Percentiles rank a stretch among this genome's conserved stretches.
These are phyloP conservation scores for Australoheros facetus DNA, from an alignment of 2,797 vertebrate genomes.

Conservation along the genomic window DNA sequence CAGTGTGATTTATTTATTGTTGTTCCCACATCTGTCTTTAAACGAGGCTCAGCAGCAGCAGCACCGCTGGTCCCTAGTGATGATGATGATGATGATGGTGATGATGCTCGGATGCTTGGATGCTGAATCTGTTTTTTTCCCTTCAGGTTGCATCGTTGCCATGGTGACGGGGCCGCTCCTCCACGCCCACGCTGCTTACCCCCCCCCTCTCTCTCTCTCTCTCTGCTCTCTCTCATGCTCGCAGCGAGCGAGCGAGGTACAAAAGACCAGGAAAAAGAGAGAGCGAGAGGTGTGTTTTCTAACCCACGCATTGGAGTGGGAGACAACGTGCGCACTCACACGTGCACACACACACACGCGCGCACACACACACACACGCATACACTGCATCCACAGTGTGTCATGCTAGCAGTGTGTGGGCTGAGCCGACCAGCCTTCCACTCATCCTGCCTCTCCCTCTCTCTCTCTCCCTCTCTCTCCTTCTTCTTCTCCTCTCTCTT, in stretches of 20 bases:
- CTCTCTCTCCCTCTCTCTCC: constrained; percentile 32
- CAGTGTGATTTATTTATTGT: constrained; percentile 2
- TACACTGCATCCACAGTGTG: constrained; percentile 52
- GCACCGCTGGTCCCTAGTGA: neutral
- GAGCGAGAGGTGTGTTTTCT: constrained; percentile 75
- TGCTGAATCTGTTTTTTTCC: constrained; percentile 1
- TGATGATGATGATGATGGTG: neutral
- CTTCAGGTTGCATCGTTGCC: constrained; percentile 59
- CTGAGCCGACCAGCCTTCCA: constrained; percentile 75
- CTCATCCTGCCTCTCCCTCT: constrained; percentile 66
- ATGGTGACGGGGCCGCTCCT: constrained; percentile 71
- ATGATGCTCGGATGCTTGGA: constrained; percentile 15
- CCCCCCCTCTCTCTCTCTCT: constrained; percentile 27
- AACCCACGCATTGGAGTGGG: constrained; percentile 80
- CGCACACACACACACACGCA: neutral
- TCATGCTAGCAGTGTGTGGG: constrained; percentile 78
- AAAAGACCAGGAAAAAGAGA: neutral
- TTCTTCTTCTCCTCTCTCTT: constrained; percentile 33
- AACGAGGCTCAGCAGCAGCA: constrained; percentile 4
- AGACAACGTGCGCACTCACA: constrained; percentile 61
- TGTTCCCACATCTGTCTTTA: constrained; percentile 11
- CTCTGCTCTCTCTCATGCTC: constrained; percentile 1
- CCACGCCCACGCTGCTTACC: constrained; percentile 71
- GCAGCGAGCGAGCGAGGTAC: neutral
- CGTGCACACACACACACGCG: constrained; percentile 33